phyloP scores from a whole-genome alignment of 2,797 vertebrate species.

The Melanotaenia trifasciata region DNA sequence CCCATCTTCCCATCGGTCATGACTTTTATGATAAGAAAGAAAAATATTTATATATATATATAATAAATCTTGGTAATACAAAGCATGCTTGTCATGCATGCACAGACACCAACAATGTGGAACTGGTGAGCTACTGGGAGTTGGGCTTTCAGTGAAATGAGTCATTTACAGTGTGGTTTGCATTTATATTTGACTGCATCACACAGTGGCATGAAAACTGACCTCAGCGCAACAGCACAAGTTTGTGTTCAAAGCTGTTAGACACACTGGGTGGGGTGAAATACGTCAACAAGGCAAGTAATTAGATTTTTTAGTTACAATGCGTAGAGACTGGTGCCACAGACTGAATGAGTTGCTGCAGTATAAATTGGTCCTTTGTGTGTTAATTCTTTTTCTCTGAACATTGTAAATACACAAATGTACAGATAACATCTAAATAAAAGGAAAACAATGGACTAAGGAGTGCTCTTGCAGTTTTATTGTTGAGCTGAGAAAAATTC shows the following conservation, averaged over 20 bases:
- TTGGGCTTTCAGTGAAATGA: constrained; percentile 54
- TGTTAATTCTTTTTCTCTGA: too few relatives aligned
- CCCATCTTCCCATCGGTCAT: constrained; percentile 4
- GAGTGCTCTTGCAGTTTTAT: too few relatives aligned
- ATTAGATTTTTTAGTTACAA: constrained; percentile 12
- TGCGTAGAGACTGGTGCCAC: background rate
- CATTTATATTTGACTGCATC: constrained; percentile 57
- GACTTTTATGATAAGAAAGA: constrained; percentile 22
- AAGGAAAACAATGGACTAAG: too few relatives aligned
- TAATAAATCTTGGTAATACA: constrained; percentile 10
- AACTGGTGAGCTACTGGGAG: constrained; percentile 33
- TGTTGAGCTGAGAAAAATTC: background rate
- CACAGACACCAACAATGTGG: constrained; percentile 23
- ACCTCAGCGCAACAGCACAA: constrained; percentile 43
- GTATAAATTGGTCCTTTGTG: background rate
- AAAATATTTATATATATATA: background rate
- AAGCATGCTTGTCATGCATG: constrained; percentile 16
- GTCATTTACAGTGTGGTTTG: constrained; percentile 63
- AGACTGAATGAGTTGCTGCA: background rate
- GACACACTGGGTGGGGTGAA: constrained; percentile 31
- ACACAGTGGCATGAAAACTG: constrained; percentile 52
- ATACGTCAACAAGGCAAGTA: constrained; percentile 29
- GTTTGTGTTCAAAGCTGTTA: constrained; percentile 43
- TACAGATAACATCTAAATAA: background rate
- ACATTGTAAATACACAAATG: background rate